Base-by-base conservation (phyloP, 1,140 invertebrate genomes). In the Orchesella cincta region DNA sequence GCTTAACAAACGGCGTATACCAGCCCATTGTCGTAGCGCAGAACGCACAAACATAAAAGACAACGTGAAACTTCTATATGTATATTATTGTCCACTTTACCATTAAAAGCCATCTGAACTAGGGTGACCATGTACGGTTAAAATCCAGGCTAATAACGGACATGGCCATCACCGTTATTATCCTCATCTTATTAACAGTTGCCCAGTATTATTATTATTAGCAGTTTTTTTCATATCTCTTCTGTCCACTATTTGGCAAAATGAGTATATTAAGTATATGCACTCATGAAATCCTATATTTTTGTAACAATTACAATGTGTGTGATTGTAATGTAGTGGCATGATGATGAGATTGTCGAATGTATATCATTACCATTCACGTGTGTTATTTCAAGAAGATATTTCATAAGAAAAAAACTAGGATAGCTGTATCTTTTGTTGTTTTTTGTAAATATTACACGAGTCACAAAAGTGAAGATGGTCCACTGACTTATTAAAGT, bases 131-230 rank as follows among this genome's bases (percentile, higher is more conserved):
- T n/a, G n/a, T n/a, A n/a, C n/a, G n/a, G n/a, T n/a, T n/a, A n/a
- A n/a, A n/a, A n/a, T n/a, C n/a, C n/a, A n/a, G n/a, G n/a, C n/a
- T n/a, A n/a, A n/a, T n/a, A n/a, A n/a, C n/a, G n/a, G n/a, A n/a
- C n/a, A n/a, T n/a, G n/a, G n/a, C n/a, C n/a, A n/a, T n/a, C n/a
- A n/a, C n/a, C n/a, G n/a, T n/a, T 29, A 67, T 67, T 29, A 67
- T 67, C 62, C 29, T 67, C 62, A 12, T 18, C 26, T 67, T 67
- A 67, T 67, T 16, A 33, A 67, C 31, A 67, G 62, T 33, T 67
- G 62, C 8, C 62, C 62, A 67, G 62, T 67, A 67, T 67, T 67
- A 67, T 57, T 57, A 46, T 46, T 18, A 46, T 46, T 18, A 46
- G 5, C 39, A 46, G 5, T 18, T 46, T 46, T 8, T 57, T 57